Conservation (phyloP, 1,140 invertebrate species). For the Drosophila aff. region DNA sequence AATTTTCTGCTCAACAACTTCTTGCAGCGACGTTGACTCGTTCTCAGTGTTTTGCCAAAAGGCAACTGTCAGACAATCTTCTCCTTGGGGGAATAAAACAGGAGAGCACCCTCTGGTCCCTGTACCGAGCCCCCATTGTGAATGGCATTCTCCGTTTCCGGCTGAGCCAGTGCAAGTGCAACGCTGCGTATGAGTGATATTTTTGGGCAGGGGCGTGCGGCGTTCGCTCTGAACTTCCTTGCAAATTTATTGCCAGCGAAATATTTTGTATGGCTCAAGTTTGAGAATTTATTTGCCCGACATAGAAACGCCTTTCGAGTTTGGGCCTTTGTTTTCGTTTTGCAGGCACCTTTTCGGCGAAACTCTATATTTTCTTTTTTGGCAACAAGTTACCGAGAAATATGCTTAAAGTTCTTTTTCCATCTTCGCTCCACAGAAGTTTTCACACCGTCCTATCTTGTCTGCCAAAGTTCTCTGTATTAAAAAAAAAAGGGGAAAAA, state of each 20-base stretch:
- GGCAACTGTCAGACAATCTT: constrained; percentile 47
- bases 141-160: constrained; percentile 47
- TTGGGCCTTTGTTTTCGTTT: constrained; percentile 35
- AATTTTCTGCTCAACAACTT: constrained; percentile 82
- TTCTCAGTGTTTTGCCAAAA: constrained; percentile 46
- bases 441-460: constrained; percentile 54
- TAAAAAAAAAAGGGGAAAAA: constrained; percentile 21
- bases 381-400: constrained; percentile 76
- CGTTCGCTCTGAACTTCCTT: background rate
- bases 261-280: constrained; percentile 76
- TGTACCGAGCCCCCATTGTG: constrained; percentile 33
- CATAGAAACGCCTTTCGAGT: constrained; percentile 48
- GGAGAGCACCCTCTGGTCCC: background rate
- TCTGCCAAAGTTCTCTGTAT: constrained; percentile 42
- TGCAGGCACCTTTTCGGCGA: constrained; percentile 24
- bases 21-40: constrained; percentile 64
- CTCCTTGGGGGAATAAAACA: constrained; percentile 15
- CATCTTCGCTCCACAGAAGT: constrained; percentile 27
- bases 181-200: constrained; percentile 81
- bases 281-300: constrained; percentile 73
- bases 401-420: constrained; percentile 64
- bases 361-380: constrained; percentile 48
- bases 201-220: constrained; percentile 37
- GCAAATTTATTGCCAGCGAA: constrained; percentile 79
- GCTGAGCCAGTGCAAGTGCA: constrained; percentile 62